Conservation (phyloP, 2,113 vertebrate species). For the Glaucomys volans region DNA sequence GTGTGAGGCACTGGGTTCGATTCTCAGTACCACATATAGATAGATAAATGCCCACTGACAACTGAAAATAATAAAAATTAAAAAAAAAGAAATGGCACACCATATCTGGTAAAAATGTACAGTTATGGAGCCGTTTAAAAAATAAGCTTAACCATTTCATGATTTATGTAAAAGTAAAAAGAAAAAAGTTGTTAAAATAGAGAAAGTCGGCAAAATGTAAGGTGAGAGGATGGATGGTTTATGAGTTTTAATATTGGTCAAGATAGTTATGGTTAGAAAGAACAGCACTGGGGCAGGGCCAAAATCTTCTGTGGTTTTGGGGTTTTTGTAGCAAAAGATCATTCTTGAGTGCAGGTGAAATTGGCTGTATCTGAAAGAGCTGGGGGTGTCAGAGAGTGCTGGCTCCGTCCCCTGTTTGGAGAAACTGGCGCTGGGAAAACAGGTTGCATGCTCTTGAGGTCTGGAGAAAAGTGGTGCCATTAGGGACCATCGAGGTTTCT, state of each 20-base stretch:
- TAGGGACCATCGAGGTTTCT: background rate
- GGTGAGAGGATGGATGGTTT: background rate
- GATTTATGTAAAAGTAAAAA: background rate
- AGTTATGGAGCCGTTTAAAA: background rate
- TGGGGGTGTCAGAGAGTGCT: no score
- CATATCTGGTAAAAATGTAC: no score
- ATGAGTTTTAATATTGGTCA: background rate
- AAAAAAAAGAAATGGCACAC: no score
- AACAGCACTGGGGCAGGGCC: background rate
- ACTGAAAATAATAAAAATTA: no score
- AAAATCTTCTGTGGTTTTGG: background rate
- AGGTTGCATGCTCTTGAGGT: background rate
- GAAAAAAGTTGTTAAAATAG: background rate
- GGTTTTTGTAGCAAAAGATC: background rate
- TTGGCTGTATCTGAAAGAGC: background rate
- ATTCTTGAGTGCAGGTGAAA: background rate
- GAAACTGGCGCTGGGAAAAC: background rate
- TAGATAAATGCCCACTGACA: no score
- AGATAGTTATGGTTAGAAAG: background rate
- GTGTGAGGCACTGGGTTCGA: no score
- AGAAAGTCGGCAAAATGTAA: background rate
- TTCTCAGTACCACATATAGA: no score
- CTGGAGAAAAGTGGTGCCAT: background rate
- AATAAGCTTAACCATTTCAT: background rate
- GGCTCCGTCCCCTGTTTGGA: background rate